Conservation (phyloP, 2,113 vertebrate genomes). For the Dromiciops gliroides region DNA sequence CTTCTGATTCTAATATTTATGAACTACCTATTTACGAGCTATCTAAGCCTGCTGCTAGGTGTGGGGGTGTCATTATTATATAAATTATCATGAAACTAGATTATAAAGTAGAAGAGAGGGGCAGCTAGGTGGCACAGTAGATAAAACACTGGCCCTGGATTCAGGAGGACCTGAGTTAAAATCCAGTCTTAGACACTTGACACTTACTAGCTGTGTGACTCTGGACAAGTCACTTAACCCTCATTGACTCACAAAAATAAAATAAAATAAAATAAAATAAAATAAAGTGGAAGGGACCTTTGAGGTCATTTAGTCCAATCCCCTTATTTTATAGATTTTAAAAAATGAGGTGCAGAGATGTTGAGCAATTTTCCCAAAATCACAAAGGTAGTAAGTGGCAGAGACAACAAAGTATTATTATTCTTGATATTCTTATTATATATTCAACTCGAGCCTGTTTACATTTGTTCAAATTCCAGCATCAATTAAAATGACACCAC, state of each 20-base stretch:
- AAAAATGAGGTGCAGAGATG: background rate
- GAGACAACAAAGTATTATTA: background rate
- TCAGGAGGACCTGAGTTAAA: too few species aligned
- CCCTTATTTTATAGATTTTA: background rate
- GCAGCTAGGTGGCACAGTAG: too few species aligned
- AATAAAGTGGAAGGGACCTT: background rate
- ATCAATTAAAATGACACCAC: background rate
- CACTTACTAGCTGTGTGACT: too few species aligned
- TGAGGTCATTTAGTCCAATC: background rate
- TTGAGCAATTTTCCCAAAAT: background rate
- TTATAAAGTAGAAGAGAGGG: background rate
- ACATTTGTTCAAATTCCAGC: background rate
- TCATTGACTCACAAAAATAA: too few species aligned
- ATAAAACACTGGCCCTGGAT: too few species aligned
- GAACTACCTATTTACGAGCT: background rate
- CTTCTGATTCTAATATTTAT: background rate
- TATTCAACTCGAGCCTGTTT: background rate
- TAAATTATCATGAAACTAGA: background rate
- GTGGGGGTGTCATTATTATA: too few species aligned
- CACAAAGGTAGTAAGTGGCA: background rate
- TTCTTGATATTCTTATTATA: background rate
- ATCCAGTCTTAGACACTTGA: too few species aligned
- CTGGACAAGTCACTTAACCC: too few species aligned
- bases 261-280: background rate
- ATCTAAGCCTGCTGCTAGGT: background rate